Evolutionary conservation across 2,888 invertebrate genomes (phyloP), one percentile per base, ranked within the genome.

Genomic region (Drosophila tanythrix): DNA sequence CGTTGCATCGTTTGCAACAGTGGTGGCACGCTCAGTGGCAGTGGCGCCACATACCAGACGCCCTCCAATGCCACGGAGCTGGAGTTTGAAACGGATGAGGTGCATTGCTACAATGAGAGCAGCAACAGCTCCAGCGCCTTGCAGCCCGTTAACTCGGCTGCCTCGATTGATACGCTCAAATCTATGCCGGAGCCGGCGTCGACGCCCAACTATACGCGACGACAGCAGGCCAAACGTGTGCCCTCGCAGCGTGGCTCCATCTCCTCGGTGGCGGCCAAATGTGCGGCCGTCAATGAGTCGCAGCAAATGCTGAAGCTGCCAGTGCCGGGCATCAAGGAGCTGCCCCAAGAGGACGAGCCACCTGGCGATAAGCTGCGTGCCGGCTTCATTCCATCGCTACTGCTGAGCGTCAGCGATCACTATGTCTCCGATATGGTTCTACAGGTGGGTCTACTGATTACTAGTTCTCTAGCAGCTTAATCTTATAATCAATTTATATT

Each of bases 21-120:
- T 43, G 89, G 83, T 0, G 70, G 74, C 2, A 50, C 51, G 2
- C n/a, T 67, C 10, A 68, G 70, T 92, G 94, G 94, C 92, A 94
- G 94, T 51, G 46, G 46, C 25, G 95, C 95, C 35, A 94, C 94
- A 76, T 93, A 96, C 50, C 96, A 96, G 90, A 96, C 96, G 0
- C 96, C 96, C 0, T 96, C 96, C 0, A 96, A 96, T 91, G 96
- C 96, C 38, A 96, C 96, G 0, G 96, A 96, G 89, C 94, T 96
- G 93, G 94, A 94, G 82, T 94, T 94, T 72, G 94, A 94, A 74
- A 92, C 94, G 53, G 93, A 93, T 64, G 92, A 92, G 51, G 88
- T 91, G 69, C 90, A 91, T 59, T 87, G 90, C 55, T 90, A 83
- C 46, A 59, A 79, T 33, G 74, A 79, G 46, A 55, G 66, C 65